Percentiles rank a stretch among this genome's conserved stretches.
phyloP scores from a whole-genome alignment of 2,113 vertebrate genomes.

The Morone chrysops region DNA sequence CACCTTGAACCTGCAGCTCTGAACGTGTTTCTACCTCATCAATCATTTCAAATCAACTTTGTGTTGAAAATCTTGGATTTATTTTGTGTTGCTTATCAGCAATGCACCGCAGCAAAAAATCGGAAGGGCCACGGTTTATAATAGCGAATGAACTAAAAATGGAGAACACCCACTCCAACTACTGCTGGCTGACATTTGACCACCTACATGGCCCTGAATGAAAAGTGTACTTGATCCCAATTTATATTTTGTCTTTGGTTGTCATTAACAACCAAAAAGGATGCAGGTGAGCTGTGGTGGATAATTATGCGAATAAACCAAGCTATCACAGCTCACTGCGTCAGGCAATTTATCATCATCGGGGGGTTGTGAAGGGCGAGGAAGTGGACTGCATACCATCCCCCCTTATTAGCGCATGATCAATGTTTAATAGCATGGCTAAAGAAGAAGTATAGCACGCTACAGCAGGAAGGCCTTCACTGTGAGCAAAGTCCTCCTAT shows the following conservation, averaged over 20 bases:
- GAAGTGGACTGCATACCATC: slow-evolving; percentile 11
- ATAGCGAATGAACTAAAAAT: background rate
- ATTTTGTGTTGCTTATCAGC: slow-evolving; percentile 13
- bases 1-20: slow-evolving; percentile 20
- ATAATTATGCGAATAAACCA: slow-evolving; percentile 44
- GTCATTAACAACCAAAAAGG: background rate
- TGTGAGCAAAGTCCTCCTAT: background rate
- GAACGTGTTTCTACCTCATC: background rate
- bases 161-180: background rate
- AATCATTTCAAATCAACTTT: slow-evolving; percentile 20
- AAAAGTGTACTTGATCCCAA: slow-evolving; percentile 13
- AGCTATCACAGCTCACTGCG: slow-evolving; percentile 17
- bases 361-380: background rate
- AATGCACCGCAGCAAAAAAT: background rate
- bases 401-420: slow-evolving; percentile 56
- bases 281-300: slow-evolving; percentile 24
- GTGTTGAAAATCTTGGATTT: slow-evolving; percentile 23
- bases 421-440: slow-evolving; percentile 37
- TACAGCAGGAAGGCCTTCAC: background rate
- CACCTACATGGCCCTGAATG: background rate
- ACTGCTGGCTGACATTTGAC: background rate
- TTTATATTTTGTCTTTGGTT: slow-evolving; percentile 8
- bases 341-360: slow-evolving; percentile 57
- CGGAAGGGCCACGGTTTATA: background rate
- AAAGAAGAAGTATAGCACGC: slow-evolving; percentile 11